Evolutionary conservation across 2,888 invertebrate genomes (phyloP).

Genomic region (Fissipunctia ypsillon): DNA sequence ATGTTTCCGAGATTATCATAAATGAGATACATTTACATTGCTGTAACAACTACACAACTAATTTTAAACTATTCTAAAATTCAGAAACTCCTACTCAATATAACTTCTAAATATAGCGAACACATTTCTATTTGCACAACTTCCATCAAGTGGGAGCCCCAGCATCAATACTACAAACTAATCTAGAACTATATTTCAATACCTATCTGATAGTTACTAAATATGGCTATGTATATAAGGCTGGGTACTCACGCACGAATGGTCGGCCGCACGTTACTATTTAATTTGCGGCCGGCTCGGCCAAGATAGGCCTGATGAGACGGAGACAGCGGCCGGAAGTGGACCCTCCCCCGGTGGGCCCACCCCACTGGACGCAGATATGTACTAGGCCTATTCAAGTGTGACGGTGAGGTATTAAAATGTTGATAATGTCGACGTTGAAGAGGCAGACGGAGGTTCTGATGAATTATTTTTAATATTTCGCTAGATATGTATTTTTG

Average conservation of each 20-base stretch:
- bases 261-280: slow-evolving; percentile 80
- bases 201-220: slow-evolving; percentile 49
- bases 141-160: slow-evolving; percentile 33
- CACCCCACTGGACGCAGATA: slow-evolving; percentile 75
- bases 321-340: slow-evolving; percentile 88
- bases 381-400: slow-evolving; percentile 83
- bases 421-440: slow-evolving; percentile 70
- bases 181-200: slow-evolving; percentile 59
- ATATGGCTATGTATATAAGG: slow-evolving; percentile 45
- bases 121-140: slow-evolving; percentile 24
- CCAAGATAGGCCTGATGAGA: slow-evolving; percentile 89
- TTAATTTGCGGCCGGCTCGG: slow-evolving; percentile 87
- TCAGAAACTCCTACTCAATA: neutral
- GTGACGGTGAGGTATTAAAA: slow-evolving; percentile 78
- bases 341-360: slow-evolving; percentile 72
- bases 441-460: slow-evolving; percentile 54
- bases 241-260: slow-evolving; percentile 66
- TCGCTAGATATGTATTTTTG: slow-evolving; percentile 40
- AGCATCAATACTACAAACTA: slow-evolving; percentile 52
- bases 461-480: slow-evolving; percentile 58
- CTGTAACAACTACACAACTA: neutral
- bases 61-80: slow-evolving; percentile 27
- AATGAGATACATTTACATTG: neutral
- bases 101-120: slow-evolving; percentile 10
- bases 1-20: neutral